These are phyloP conservation scores for Eupsittula cactorum DNA, from an alignment of 2,113 vertebrate genomes.

Conservation along the genomic window DNA sequence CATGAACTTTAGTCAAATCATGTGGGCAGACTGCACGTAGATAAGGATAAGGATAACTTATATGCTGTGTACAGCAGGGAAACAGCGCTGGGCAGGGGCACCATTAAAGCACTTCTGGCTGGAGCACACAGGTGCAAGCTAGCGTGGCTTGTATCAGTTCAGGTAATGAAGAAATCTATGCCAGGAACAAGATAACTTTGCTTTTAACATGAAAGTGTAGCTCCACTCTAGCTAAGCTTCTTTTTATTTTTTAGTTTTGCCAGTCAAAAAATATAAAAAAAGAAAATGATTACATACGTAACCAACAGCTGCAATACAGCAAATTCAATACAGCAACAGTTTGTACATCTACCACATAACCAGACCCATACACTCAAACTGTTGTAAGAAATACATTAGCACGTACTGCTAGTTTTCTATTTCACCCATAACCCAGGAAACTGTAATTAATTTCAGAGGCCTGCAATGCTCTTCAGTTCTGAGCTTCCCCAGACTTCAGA, in stretches of 20 bases:
- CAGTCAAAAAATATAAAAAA: neutral
- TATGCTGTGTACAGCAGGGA: neutral
- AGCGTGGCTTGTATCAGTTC: neutral
- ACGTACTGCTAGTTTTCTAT: neutral
- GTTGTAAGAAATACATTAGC: neutral
- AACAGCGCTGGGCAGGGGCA: neutral
- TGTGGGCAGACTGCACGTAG: neutral
- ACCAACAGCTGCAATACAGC: neutral
- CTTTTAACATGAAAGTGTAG: neutral
- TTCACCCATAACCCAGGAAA: neutral
- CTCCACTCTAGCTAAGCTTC: neutral
- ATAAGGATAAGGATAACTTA: neutral
- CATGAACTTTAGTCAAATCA: neutral
- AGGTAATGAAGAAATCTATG: neutral
- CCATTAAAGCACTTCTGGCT: neutral
- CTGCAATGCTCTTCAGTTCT: neutral
- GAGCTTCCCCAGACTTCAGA: neutral
- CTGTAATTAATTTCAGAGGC: neutral
- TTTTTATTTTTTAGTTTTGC: neutral
- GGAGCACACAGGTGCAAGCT: neutral
- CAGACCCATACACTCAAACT: neutral
- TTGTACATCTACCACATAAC: neutral
- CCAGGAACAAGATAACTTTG: neutral
- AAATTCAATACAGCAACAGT: neutral
- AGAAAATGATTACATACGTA: neutral